Evolutionary conservation across 2,113 vertebrate species (phyloP), one percentile per base, ranked within the genome.

Genomic region (Dipodomys merriami): DNA sequence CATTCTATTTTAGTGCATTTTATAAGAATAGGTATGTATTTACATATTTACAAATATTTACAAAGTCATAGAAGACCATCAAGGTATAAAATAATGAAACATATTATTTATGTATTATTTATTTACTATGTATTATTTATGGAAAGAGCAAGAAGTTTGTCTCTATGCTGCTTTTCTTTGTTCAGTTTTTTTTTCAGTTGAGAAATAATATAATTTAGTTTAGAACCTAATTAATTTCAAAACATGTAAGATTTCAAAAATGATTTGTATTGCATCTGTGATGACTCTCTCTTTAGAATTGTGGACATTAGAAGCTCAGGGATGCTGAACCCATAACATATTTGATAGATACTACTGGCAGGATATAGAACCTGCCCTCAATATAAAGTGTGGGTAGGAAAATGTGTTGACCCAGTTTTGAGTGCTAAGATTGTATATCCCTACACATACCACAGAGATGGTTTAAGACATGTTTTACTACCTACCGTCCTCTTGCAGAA

Each of bases 161-260:
- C 22, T 60, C 86, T 76, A 91, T 71, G 68, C 8, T 90, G 30
- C 74, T 71, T 91, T 74, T 91, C 65, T 39, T 86, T 90, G 85
- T 69, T 86, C 71, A 90, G 81, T n/a, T 39, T 39, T n/a, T 62
- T 93, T 95, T 23, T 81, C 79, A 92, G 30, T 2, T 69, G 65
- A 92, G 64, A 91, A 82, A 80, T 19, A 86, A 96, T 92, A 62
- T 67, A 86, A 79, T 13, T 49, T 27, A 87, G 9, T 95, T 89
- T 72, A 84, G 4, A 39, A 91, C 35, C 78, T 57, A 60, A n/a
- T 91, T 57, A 69, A 35, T 22, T 16, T 64, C 5, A 64, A 60
- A 60, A 60, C 27, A 86, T 35, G 49, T 0, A 85, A 81, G 25
- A 65, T 73, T 49, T 39, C 20, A 87, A 69, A 87, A 68, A 65